These are phyloP conservation scores for Falco peregrinus DNA, from an alignment of 2,797 vertebrate genomes.

Conservation along the genomic window DNA sequence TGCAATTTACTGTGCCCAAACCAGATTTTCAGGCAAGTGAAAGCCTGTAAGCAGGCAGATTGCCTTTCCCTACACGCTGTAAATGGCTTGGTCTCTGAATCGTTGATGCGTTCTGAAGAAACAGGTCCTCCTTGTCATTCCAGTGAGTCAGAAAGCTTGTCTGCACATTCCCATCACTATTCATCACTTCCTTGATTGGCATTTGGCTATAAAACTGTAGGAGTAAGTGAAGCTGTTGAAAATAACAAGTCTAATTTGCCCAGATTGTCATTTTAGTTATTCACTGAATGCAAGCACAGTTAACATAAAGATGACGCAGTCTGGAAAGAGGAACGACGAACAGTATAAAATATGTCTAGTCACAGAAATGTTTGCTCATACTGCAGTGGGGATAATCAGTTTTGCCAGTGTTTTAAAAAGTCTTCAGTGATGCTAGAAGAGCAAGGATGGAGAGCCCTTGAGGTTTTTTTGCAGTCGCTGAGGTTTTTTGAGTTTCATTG, in stretches of 20 bases:
- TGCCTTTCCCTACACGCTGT: not conserved
- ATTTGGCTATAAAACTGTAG: slow-evolving; percentile 13
- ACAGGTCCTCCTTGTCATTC: not conserved
- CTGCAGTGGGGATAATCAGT: not conserved
- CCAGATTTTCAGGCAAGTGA: not conserved
- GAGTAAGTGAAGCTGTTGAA: slow-evolving; percentile 24
- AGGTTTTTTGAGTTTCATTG: not conserved
- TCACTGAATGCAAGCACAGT: not conserved
- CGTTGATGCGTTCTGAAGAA: not conserved
- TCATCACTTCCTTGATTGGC: slow-evolving; percentile 43
- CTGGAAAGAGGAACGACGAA: not conserved
- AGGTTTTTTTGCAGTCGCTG: not conserved
- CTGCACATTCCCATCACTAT: not conserved
- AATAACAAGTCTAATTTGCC: slow-evolving; percentile 38
- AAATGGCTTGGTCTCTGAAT: not conserved
- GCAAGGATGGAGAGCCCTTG: not conserved
- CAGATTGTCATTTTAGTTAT: slow-evolving; percentile 25
- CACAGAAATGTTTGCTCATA: not conserved
- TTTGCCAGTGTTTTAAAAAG: not conserved
- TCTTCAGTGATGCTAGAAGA: not conserved
- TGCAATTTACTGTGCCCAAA: not conserved
- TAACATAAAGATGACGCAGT: not conserved
- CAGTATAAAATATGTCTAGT: not conserved
- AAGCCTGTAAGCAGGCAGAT: not conserved
- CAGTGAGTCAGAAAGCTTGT: not conserved